Conservation (phyloP, 1,140 invertebrate species). For the Phortica variegata region DNA sequence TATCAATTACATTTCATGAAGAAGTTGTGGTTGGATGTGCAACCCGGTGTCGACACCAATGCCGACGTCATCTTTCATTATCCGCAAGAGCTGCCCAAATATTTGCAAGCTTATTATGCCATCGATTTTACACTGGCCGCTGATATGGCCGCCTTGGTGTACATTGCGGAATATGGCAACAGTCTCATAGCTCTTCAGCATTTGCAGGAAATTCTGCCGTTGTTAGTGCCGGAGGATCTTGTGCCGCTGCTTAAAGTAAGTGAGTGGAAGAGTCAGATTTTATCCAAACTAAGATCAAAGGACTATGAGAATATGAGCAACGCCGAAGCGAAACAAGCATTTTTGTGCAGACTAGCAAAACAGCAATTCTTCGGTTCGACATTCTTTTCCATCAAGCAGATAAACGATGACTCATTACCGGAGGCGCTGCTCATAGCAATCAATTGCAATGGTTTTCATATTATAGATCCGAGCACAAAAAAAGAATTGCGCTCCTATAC, state of each 20-base stretch:
- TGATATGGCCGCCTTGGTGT: constrained; percentile 77
- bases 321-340: constrained; percentile 80
- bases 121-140: constrained; percentile 77
- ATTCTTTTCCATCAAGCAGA: constrained; percentile 93
- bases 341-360: constrained; percentile 78
- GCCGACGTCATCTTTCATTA: constrained; percentile 94
- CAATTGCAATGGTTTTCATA: constrained; percentile 85
- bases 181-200: constrained; percentile 64
- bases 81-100: constrained; percentile 92
- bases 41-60: constrained; percentile 81
- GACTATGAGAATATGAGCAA: constrained; percentile 63
- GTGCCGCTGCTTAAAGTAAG: constrained; percentile 69
- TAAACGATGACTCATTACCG: constrained; percentile 79
- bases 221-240: constrained; percentile 80
- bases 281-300: constrained; percentile 37
- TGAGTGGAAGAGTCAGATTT: constrained; percentile 83
- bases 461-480: constrained; percentile 84
- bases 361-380: constrained; percentile 92
- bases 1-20: constrained; percentile 97
- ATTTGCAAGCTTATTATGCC: constrained; percentile 85
- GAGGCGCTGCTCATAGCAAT: constrained; percentile 87
- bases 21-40: constrained; percentile 89
- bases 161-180: constrained; percentile 70
- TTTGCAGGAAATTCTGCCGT: constrained; percentile 68
- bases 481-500: constrained; percentile 70